phyloP scores from a whole-genome alignment of 2,113 vertebrate genomes.

The Poeciliopsis prolifica region DNA sequence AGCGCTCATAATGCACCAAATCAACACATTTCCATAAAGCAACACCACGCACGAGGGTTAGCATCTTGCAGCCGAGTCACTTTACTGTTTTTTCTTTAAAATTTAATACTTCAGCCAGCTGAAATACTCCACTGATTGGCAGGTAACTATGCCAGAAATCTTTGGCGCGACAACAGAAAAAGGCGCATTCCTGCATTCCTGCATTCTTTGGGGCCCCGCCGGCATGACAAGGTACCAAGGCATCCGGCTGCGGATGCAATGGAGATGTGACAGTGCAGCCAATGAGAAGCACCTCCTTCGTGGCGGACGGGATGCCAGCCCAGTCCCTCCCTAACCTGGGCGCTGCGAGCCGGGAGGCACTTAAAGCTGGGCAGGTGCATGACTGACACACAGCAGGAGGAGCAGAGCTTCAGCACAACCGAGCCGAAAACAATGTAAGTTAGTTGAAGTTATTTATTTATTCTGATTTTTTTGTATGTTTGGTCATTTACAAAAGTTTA shows the following conservation, averaged over 20 bases:
- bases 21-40: neutral
- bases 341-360: slow-evolving; percentile 15
- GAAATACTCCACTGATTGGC: neutral
- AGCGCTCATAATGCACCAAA: neutral
- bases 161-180: neutral
- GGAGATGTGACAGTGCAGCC: slow-evolving; percentile 2
- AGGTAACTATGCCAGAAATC: too few species aligned
- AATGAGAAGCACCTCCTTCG: slow-evolving; percentile 48
- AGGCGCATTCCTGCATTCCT: neutral
- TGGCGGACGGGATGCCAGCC: slow-evolving; percentile 5
- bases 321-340: slow-evolving; percentile 49
- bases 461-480: too few species aligned
- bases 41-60: neutral
- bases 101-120: neutral
- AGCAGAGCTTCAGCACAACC: slow-evolving; percentile 27
- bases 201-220: neutral
- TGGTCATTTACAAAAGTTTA: neutral
- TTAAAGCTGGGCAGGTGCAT: slow-evolving; percentile 36
- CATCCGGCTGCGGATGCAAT: neutral
- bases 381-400: slow-evolving; percentile 40
- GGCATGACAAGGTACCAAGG: neutral
- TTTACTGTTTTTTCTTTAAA: neutral
- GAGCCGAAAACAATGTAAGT: slow-evolving; percentile 44
- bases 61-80: neutral
- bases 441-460: neutral